These are phyloP conservation scores for Meteorus sp. DNA, from an alignment of 1,140 invertebrate genomes.

Conservation along the genomic window DNA sequence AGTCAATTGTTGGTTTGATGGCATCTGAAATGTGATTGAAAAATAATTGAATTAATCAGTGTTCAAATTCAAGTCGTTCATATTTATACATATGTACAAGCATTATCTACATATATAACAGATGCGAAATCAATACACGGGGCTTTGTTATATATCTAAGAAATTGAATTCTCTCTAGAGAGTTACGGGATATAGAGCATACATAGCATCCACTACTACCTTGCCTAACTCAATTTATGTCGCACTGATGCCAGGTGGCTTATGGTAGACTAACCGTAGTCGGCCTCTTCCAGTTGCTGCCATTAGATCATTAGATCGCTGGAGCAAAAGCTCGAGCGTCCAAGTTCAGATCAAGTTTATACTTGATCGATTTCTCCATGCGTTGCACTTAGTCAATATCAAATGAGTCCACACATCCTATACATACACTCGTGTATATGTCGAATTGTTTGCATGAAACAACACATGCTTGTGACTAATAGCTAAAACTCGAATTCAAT, in stretches of 20 bases:
- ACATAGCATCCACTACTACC: neutral
- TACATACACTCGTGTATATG: too few relatives aligned
- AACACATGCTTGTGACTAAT: too few relatives aligned
- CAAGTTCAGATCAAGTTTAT: neutral
- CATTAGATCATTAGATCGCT: constrained; percentile 9
- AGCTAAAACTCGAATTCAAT: too few relatives aligned
- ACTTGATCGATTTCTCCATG: neutral
- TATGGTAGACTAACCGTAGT: constrained; percentile 5
- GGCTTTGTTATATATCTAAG: neutral
- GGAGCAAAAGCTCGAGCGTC: neutral
- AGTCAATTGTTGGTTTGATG: too few relatives aligned
- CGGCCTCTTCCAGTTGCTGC: neutral
- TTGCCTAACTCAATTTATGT: constrained; percentile 9
- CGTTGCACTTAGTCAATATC: constrained; percentile 2
- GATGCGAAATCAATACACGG: neutral
- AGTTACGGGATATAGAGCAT: too few relatives aligned
- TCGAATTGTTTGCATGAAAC: neutral
- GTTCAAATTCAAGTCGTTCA: neutral
- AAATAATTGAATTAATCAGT: neutral
- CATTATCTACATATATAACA: too few relatives aligned
- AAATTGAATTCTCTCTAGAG: constrained; percentile 2
- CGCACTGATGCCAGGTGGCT: constrained; percentile 11
- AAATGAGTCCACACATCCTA: neutral
- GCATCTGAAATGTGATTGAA: too few relatives aligned
- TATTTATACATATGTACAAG: neutral